Base-by-base conservation (phyloP, 2,888 invertebrate genomes). In the Drosophila subquinaria region DNA sequence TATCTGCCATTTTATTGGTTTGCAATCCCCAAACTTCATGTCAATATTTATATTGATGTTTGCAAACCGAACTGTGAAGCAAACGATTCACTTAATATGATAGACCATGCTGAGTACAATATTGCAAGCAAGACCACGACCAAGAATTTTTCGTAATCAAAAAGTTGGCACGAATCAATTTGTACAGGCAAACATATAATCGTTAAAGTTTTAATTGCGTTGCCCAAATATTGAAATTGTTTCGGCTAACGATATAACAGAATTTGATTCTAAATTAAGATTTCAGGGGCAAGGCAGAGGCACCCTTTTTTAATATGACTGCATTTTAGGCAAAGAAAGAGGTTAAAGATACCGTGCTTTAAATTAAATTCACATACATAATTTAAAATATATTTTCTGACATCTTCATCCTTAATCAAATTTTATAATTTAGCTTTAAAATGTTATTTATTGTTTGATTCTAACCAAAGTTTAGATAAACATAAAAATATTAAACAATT, bases 201-300 rank as follows among this genome's bases (percentile, higher is more conserved):
- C 74, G 77, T 63, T 57, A 68, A 85, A 85, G 72, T 82, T 82
- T 82, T 77, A 75, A 85, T 85, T 79, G 72, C 69, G 38, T 70
- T 62, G 45, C 11, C 20, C 27, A 61, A 81, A 63, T 61, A 36
- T 67, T 74, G 48, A 69, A 65, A 53, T 51, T 62, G 74, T 62
- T 75, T 62, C 50, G 23, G 33, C 17, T 8, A 23, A 35, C n/a
- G 20, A 40, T n/a, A 27, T 13, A 23, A 45, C 6, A n/a, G 45
- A 30, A 40, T 15, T 43, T 45, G n/a, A n/a, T 11, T 42, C 50
- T 51, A 42, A 60, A 42, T 51, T 33, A 42, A 50, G 40, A 40
- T 33, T 15, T 50, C 40, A 60, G 30, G 11, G 38, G 3, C 35
- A 27, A 0, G 6, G 13, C 15, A 55, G 42, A 30, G 17, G 8